Evolutionary conservation across 2,113 vertebrate genomes (phyloP), one percentile per base, ranked within the genome.

Genomic region (Atractosteus spatula): DNA sequence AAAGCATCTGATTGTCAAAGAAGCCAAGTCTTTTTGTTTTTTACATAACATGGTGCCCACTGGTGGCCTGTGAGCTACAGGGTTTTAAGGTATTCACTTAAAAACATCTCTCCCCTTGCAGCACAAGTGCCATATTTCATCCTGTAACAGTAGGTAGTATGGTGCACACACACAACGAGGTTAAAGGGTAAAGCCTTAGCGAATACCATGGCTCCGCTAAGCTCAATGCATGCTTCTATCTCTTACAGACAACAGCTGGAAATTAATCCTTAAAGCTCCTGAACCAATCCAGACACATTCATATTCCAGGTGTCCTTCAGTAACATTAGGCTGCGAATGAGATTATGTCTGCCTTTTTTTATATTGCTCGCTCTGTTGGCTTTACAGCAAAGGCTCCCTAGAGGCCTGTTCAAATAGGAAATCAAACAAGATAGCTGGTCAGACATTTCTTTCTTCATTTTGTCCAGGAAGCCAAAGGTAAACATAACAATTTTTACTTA

Each of bases 271-370:
- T 77, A 55, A 29, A 74, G 79, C 3, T 14, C 5, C 43, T 2
- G 0, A 10, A 66, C 44, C 64, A 79, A 65, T 76, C 66, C 77
- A 79, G 74, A 55, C 70, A 74, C 77, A 78, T 81, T 78, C 76
- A 67, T 81, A 79, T 83, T 82, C 78, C 78, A 82, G 78, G 80
- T 80, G 75, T 78, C 68, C 69, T 54, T 77, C 74, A 73, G 72
- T 56, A 78, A 76, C 74, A 72, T 77, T 76, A 64, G 62, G 70
- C 78, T 86, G 75, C 17, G 64, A 75, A 80, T 84, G 74, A 82
- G 78, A 83, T 81, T 82, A 80, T 74, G 74, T 75, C 77, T 82
- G 78, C 66, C 43, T 74, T 68, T 57, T 84, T 83, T 83, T 75
- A 72, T 69, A 72, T 64, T 73, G 66, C 76, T 83, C 73, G 55